These are phyloP conservation scores for Aphelenchoides fujianensis DNA, from an alignment of 1,140 invertebrate genomes.

Conservation along the genomic window DNA sequence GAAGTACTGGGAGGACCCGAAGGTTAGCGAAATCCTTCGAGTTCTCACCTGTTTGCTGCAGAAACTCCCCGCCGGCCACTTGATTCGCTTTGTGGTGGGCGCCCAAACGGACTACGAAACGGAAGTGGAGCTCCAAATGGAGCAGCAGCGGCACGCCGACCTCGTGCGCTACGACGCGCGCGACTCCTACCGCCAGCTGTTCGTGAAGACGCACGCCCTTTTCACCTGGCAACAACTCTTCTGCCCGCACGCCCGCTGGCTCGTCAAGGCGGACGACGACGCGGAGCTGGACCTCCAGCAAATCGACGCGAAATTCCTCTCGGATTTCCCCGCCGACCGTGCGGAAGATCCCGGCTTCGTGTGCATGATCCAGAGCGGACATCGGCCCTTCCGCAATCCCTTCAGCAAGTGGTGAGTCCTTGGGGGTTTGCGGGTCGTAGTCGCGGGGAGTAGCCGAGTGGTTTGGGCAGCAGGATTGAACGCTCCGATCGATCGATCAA, in stretches of 20 bases:
- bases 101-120: neutral
- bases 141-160: neutral
- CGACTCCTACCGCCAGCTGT: conserved; percentile 6
- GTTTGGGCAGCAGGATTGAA: too few relatives aligned
- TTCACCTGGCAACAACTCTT: conserved; percentile 4
- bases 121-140: neutral
- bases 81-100: neutral
- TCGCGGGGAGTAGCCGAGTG: too few relatives aligned
- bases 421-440: too few relatives aligned
- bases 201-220: neutral
- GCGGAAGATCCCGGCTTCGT: neutral
- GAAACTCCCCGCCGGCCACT: neutral
- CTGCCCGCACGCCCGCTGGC: neutral
- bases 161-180: neutral
- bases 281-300: neutral
- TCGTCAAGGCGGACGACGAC: neutral
- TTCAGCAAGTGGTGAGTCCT: neutral
- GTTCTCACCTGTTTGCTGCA: too few relatives aligned
- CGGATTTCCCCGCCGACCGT: neutral
- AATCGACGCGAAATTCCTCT: neutral
- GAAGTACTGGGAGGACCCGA: too few relatives aligned
- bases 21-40: too few relatives aligned
- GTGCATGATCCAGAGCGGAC: neutral
- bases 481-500: too few relatives aligned
- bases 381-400: neutral